Conservation (phyloP, 2,888 invertebrate species). For the Lithophane leautieri region DNA sequence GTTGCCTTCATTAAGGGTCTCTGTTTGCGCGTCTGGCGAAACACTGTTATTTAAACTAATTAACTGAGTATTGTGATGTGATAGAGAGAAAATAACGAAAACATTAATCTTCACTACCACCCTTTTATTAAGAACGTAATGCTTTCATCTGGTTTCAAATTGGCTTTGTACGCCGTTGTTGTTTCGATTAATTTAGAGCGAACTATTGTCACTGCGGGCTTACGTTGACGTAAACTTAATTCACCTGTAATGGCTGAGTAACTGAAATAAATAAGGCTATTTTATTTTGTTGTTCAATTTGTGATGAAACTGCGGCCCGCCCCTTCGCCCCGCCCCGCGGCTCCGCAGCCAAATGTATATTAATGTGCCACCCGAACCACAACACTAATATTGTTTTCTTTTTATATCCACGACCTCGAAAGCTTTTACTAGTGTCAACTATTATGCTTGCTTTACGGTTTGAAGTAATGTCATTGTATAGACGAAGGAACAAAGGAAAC, state of each 20-base stretch:
- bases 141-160: conserved; percentile 72
- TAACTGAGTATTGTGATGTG: conserved; percentile 86
- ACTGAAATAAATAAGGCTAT: conserved; percentile 70
- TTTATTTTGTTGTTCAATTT: conserved; percentile 85
- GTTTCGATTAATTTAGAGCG: conserved; percentile 51
- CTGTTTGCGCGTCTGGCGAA: conserved; percentile 89
- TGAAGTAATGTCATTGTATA: conserved; percentile 79
- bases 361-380: conserved; percentile 85
- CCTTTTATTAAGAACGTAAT: conserved; percentile 68
- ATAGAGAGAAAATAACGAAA: conserved; percentile 82
- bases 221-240: conserved; percentile 55
- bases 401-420: conserved; percentile 83
- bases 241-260: conserved; percentile 65
- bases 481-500: conserved; percentile 71
- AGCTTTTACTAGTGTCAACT: conserved; percentile 87
- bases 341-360: conserved; percentile 85
- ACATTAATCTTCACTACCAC: conserved; percentile 76
- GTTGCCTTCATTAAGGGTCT: conserved; percentile 88
- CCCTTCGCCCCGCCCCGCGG: conserved; percentile 62
- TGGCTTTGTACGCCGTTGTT: conserved; percentile 59
- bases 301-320: conserved; percentile 81
- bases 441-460: conserved; percentile 83
- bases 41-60: conserved; percentile 88
- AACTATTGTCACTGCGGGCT: conserved; percentile 53
- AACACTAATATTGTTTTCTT: conserved; percentile 87